Evolutionary conservation across 2,888 invertebrate genomes (phyloP).

Genomic region (Synanthedon myopaeformis): DNA sequence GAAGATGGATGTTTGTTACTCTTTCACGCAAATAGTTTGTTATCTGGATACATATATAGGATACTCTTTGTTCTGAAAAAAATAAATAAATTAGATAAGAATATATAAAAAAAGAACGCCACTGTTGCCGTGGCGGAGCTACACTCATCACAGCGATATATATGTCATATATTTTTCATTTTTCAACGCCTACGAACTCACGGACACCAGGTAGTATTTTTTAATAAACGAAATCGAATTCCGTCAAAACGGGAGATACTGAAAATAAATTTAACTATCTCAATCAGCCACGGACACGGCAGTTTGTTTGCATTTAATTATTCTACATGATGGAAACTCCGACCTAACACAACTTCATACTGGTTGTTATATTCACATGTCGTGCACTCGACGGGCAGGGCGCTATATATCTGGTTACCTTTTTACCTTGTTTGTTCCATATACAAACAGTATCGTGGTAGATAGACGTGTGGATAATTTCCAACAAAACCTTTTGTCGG

Average conservation of each 20-base stretch:
- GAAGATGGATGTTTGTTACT: too few species aligned
- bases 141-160: too few species aligned
- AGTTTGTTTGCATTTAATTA: slow-evolving; percentile 61
- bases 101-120: too few species aligned
- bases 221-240: slow-evolving; percentile 17
- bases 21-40: too few species aligned
- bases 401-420: background rate
- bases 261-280: slow-evolving; percentile 45
- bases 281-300: slow-evolving; percentile 28
- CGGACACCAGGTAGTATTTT: background rate
- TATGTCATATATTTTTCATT: too few species aligned
- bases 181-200: too few species aligned
- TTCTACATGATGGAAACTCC: slow-evolving; percentile 41
- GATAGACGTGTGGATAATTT: too few species aligned
- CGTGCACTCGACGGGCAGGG: background rate
- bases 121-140: too few species aligned
- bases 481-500: too few species aligned
- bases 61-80: too few species aligned
- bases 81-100: too few species aligned
- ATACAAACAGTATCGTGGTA: background rate
- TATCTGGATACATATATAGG: too few species aligned
- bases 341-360: slow-evolving; percentile 9
- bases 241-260: slow-evolving; percentile 24
- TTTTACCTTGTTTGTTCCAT: background rate
- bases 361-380: background rate